A percentile compares a stretch with the other conserved stretches of the same genome.
phyloP scores from a whole-genome alignment of 2,113 vertebrate species.

The Spea multiplicata region DNA sequence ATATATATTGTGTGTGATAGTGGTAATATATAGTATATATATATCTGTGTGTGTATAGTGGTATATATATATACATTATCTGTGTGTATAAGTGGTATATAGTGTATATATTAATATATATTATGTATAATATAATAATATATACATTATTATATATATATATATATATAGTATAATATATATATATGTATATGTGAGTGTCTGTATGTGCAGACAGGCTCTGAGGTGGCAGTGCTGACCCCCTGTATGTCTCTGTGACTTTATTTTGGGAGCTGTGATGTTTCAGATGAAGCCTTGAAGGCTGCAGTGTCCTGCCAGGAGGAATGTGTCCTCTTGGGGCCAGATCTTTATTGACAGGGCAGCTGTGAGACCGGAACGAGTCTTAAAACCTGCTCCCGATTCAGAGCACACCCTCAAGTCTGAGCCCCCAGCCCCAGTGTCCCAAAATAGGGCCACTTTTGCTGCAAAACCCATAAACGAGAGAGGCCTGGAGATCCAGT shows the following conservation, averaged over 20 bases:
- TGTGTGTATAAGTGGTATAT: too few relatives aligned
- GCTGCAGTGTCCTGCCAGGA: constrained; percentile 66
- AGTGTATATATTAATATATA: too few relatives aligned
- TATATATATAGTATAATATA: too few relatives aligned
- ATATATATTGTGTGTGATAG: too few relatives aligned
- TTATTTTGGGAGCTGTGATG: neutral
- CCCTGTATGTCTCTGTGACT: neutral
- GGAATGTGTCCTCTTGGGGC: constrained; percentile 69
- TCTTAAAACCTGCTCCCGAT: constrained; percentile 61
- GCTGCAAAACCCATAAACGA: constrained; percentile 28
- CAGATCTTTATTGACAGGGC: constrained; percentile 76
- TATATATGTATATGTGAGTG: neutral
- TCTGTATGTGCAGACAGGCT: constrained; percentile 63
- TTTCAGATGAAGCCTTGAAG: neutral
- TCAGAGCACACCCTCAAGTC: constrained; percentile 67
- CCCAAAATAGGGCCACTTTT: constrained; percentile 42
- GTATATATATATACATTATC: too few relatives aligned
- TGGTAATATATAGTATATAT: too few relatives aligned
- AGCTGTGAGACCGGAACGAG: constrained; percentile 68
- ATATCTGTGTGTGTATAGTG: too few relatives aligned
- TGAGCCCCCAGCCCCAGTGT: constrained; percentile 44
- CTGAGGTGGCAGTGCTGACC: constrained; percentile 33
- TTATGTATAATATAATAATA: too few relatives aligned
- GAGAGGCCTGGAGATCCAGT: neutral
- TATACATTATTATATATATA: too few relatives aligned